Evolutionary conservation across 2,888 invertebrate species (phyloP), one percentile per base, ranked within the genome.

Genomic region (Melolontha melolontha): DNA sequence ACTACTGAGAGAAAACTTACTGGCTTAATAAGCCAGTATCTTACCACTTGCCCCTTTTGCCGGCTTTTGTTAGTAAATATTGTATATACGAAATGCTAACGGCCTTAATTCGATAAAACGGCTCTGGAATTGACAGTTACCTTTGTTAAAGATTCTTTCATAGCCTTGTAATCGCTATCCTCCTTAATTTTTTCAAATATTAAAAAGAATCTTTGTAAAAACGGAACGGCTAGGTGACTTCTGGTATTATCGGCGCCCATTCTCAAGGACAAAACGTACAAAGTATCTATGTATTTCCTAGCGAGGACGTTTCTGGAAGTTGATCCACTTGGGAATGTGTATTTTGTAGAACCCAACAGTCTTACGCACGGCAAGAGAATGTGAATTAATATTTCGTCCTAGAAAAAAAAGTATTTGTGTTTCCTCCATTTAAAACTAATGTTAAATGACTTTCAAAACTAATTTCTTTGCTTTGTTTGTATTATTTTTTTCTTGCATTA

Each of bases 351-450:
- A 2, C 94, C 92, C 1, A 96, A 85, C 41, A 97, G 85, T 1
- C 92, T 88, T 1, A 97, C 87, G 0, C 92, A 89, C 11, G 97
- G 97, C 78, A 93, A 89, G 0, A 98, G 82, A 52, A 97, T 93
- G 17, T 91, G 89, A 77, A 92, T 91, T 16, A 97, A 86, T 68
- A 98, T 89, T 0, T 90, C 91, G 78, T 97, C 97, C 93, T 97
- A 84, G 40, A 85, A 82, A 22, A 40, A 1, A 42, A 6, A 11
- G 11, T 12, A 16, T 14, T 34, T 34, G 10, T 6, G n/a, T n/a
- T n/a, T n/a, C n/a, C n/a, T n/a, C n/a, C n/a, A n/a, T n/a, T n/a
- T n/a, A n/a, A n/a, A n/a, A n/a, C n/a, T n/a, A n/a, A n/a, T n/a
- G n/a, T n/a, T n/a, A n/a, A n/a, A n/a, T n/a, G n/a, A n/a, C n/a